phyloP scores from a whole-genome alignment of 1,140 invertebrate species.

The Brachionus manjavacas region DNA sequence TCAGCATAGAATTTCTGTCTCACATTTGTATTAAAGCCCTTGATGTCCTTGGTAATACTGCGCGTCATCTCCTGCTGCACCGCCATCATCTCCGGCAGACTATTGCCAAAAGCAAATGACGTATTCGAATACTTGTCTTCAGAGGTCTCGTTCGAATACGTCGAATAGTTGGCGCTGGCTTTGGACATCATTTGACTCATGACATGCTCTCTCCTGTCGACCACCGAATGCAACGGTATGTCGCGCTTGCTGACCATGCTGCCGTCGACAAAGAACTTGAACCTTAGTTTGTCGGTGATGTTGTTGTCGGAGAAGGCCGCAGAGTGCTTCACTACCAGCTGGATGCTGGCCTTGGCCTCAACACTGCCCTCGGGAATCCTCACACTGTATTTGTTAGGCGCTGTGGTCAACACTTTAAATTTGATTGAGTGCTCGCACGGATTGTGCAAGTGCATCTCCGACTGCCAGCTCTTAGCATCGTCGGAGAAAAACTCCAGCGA shows the following conservation, averaged over 20 bases:
- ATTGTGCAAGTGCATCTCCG: conserved; percentile 78
- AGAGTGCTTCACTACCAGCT: conserved; percentile 59
- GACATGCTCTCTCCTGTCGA: neutral
- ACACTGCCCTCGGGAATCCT: conserved; percentile 74
- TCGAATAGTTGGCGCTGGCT: neutral
- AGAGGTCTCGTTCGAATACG: neutral
- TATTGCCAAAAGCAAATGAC: conserved; percentile 6
- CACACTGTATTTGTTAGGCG: conserved; percentile 74
- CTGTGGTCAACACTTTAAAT: conserved; percentile 76
- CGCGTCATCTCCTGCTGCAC: neutral
- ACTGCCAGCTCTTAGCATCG: conserved; percentile 71
- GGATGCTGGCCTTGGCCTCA: conserved; percentile 69
- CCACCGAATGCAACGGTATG: conserved; percentile 16
- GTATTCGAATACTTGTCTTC: neutral
- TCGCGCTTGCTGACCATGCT: neutral
- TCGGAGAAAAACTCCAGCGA: conserved; percentile 72
- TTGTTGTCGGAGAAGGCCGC: neutral
- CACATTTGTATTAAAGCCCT: neutral
- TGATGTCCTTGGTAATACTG: neutral
- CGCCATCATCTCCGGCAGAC: neutral
- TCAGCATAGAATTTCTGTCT: neutral
- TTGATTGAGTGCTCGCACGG: conserved; percentile 77
- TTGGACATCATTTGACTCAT: neutral
- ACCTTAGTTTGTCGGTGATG: neutral
- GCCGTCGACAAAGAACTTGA: neutral